phyloP scores from a whole-genome alignment of 2,797 vertebrate genomes.

The Acestrorhynchus altus region DNA sequence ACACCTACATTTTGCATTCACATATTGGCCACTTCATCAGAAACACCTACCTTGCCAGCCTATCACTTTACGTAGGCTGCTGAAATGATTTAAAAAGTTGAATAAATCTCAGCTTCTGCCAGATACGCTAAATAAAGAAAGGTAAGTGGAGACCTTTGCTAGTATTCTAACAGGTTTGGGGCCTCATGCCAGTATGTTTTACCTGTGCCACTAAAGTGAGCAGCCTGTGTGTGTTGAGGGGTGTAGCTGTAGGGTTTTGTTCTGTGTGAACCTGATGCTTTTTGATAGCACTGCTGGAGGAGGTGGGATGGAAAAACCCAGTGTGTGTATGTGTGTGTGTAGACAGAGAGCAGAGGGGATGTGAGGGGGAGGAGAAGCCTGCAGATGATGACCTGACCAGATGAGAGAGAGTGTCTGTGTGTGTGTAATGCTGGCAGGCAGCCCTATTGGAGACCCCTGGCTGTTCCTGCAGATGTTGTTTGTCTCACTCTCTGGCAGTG shows the following conservation, averaged over 20 bases:
- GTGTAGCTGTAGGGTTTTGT: background rate
- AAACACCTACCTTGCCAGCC: too few species aligned
- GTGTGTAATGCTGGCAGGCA: slow-evolving; percentile 21
- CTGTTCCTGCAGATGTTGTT: slow-evolving; percentile 32
- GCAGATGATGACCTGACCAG: background rate
- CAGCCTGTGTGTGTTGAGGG: background rate
- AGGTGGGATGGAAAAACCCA: background rate
- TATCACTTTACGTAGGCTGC: too few species aligned
- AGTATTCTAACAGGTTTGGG: background rate
- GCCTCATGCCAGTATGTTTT: background rate
- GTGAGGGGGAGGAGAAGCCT: background rate
- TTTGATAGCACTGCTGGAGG: background rate
- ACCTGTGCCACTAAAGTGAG: background rate
- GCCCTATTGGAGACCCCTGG: slow-evolving; percentile 20
- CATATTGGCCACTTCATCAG: too few species aligned
- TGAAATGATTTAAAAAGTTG: too few species aligned
- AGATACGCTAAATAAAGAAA: background rate
- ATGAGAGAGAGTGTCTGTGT: slow-evolving; percentile 4
- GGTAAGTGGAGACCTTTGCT: background rate
- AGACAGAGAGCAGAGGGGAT: background rate
- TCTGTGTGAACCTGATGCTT: background rate
- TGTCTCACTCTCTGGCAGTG: slow-evolving; percentile 11
- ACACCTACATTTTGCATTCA: too few species aligned
- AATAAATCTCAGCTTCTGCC: background rate
- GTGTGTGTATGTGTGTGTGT: background rate